Evolutionary conservation across 2,113 vertebrate genomes (phyloP).

Genomic region (Macrotus californicus): DNA sequence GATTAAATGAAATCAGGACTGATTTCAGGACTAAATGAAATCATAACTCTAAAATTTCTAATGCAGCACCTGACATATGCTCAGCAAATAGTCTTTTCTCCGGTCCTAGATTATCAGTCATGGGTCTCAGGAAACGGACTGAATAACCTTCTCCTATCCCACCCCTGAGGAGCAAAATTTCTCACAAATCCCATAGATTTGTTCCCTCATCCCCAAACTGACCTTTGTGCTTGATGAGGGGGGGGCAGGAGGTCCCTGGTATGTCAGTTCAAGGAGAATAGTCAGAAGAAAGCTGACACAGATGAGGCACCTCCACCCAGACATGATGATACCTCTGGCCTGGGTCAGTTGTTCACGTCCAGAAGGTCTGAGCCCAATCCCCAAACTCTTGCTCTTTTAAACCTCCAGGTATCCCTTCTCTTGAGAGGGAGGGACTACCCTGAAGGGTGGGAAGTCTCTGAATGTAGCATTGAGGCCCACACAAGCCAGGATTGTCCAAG

Average conservation of each 20-base stretch:
- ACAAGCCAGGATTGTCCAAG: conserved; percentile 73
- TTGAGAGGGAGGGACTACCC: conserved; percentile 19
- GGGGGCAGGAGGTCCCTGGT: background rate
- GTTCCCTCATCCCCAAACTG: conserved; percentile 13
- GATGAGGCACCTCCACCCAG: conserved; percentile 30
- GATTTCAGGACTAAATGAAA: conserved; percentile 10
- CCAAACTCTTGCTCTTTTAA: conserved; percentile 51
- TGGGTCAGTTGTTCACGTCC: background rate
- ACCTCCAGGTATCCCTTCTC: conserved; percentile 45
- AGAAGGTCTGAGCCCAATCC: background rate
- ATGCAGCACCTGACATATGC: background rate
- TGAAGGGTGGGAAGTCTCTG: conserved; percentile 54
- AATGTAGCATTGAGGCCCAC: conserved; percentile 74
- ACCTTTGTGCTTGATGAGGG: conserved; percentile 35
- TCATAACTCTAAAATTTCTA: background rate
- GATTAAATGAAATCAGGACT: conserved; percentile 13
- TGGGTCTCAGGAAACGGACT: background rate
- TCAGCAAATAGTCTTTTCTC: conserved; percentile 22
- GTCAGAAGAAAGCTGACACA: conserved; percentile 23
- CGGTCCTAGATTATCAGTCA: background rate
- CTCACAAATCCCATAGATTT: background rate
- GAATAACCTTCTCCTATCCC: background rate
- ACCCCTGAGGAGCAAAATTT: conserved; percentile 8
- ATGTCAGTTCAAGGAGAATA: conserved; percentile 26
- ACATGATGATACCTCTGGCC: conserved; percentile 30